Percentiles rank a stretch among this genome's conserved stretches.
These are phyloP conservation scores for Setipinna tenuifilis DNA, from an alignment of 2,797 vertebrate species.

Conservation along the genomic window DNA sequence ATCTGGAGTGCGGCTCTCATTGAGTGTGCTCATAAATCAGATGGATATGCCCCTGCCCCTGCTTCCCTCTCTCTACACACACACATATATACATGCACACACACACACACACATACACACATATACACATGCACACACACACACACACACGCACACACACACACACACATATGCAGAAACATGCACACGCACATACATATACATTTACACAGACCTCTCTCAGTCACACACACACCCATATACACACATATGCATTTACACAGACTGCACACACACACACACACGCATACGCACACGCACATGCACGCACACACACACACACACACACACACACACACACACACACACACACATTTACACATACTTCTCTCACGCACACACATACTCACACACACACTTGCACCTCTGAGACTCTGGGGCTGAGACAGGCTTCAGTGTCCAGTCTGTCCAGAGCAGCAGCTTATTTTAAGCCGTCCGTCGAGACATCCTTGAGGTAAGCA, in stretches of 20 bases:
- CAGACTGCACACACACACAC: neutral
- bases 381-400: slow-evolving; percentile 1
- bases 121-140: neutral
- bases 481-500: slow-evolving; percentile 59
- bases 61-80: neutral
- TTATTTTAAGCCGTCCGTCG: slow-evolving; percentile 58
- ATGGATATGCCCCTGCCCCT: slow-evolving; percentile 1
- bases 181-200: too few species aligned
- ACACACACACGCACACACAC: neutral
- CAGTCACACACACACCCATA: too few species aligned
- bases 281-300: too few species aligned
- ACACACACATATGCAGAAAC: too few species aligned
- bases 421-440: neutral
- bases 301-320: neutral
- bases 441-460: slow-evolving; percentile 44
- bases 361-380: neutral
- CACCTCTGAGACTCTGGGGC: slow-evolving; percentile 18
- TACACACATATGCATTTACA: too few species aligned
- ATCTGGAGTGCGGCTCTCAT: slow-evolving; percentile 57
- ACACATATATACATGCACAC: too few species aligned
- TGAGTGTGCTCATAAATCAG: slow-evolving; percentile 66
- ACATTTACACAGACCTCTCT: neutral
- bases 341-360: slow-evolving; percentile 2
- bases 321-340: neutral
- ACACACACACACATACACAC: neutral